phyloP scores from a whole-genome alignment of 2,888 invertebrate species.

The Pediacus dermestoides region DNA sequence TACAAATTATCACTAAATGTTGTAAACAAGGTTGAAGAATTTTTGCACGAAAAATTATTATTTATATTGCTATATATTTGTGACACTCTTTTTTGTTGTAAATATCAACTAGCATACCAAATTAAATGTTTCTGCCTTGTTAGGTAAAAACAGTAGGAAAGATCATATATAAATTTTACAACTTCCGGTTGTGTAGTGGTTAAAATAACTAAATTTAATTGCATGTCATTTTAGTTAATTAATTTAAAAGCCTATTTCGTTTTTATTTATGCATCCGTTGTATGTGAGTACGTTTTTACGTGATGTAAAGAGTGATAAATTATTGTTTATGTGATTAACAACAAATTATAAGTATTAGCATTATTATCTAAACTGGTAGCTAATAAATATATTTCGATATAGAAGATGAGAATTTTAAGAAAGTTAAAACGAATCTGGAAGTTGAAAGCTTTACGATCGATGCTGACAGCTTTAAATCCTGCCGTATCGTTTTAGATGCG shows the following conservation, averaged over 20 bases:
- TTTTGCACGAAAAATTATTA: neutral
- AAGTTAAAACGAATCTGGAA: conserved; percentile 44
- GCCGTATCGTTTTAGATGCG: conserved; percentile 40
- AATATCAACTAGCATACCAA: conserved; percentile 1
- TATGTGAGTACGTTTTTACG: too few relatives aligned
- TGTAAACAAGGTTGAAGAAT: too few relatives aligned
- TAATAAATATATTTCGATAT: too few relatives aligned
- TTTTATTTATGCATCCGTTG: too few relatives aligned
- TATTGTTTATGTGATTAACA: too few relatives aligned
- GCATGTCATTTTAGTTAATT: too few relatives aligned
- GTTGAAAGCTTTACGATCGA: conserved; percentile 51
- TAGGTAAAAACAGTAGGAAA: conserved; percentile 1
- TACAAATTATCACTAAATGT: too few relatives aligned
- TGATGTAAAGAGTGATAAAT: too few relatives aligned
- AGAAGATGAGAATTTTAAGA: conserved; percentile 42
- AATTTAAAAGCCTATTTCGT: too few relatives aligned
- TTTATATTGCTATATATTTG: neutral
- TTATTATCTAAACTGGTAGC: too few relatives aligned
- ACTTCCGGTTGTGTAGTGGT: conserved; percentile 1
- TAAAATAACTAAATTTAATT: too few relatives aligned
- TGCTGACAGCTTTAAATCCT: conserved; percentile 50
- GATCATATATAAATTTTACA: neutral
- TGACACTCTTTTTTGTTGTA: neutral
- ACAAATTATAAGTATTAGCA: too few relatives aligned
- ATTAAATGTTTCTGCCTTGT: conserved; percentile 2